Percentiles rank a stretch among this genome's conserved stretches.
Evolutionary conservation across 2,888 invertebrate species (phyloP).

Genomic region (Hemaris fuciformis): DNA sequence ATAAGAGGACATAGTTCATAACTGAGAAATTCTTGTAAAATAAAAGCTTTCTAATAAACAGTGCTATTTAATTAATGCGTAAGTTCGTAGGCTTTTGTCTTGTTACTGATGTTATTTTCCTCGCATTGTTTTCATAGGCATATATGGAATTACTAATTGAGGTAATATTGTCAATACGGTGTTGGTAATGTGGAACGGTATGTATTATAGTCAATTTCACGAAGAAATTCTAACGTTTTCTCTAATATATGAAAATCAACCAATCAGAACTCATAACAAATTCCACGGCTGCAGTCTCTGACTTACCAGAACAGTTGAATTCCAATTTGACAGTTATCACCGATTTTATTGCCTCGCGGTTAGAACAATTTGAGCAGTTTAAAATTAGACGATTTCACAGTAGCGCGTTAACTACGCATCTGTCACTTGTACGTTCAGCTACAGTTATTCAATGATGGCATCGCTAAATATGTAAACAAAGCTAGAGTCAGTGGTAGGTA

Average conservation of each 20-base stretch:
- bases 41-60: background rate
- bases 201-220: too few species aligned
- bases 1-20: too few species aligned
- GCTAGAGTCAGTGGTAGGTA: too few species aligned
- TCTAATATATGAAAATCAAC: background rate
- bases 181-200: too few species aligned
- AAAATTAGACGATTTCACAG: background rate
- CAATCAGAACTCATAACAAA: background rate
- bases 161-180: background rate
- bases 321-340: background rate
- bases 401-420: conserved; percentile 18
- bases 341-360: background rate
- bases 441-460: conserved; percentile 42
- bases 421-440: conserved; percentile 38
- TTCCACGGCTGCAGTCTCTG: background rate
- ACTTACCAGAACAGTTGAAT: background rate
- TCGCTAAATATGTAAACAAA: conserved; percentile 33
- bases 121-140: background rate
- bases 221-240: background rate
- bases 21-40: too few species aligned
- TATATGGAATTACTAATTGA: background rate
- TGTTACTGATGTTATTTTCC: background rate
- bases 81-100: too few species aligned
- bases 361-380: background rate
- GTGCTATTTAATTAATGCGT: too few species aligned